Evolutionary conservation across 2,113 vertebrate species (phyloP), one percentile per base, ranked within the genome.

Genomic region (chimpanzee (Pan troglodytes)): DNA sequence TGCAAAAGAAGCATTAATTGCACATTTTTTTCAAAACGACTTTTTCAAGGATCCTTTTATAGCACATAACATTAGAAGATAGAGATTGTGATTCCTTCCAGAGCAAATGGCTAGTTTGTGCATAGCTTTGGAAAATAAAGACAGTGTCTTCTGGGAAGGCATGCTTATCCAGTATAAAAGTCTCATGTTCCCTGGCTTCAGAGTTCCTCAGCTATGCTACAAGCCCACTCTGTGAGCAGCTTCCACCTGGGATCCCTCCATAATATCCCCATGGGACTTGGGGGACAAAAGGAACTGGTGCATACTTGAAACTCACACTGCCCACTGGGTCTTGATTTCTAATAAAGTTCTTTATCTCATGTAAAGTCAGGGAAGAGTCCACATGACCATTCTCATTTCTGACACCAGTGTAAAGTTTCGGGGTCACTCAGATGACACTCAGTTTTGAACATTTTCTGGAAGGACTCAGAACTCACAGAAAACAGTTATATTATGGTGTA

Each of bases 221-320:
- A 57, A 67, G 8, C 4, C 1, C 6, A 55, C 17, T 88, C 12
- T 55, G 8, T 52, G 6, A 30, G 14, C 3, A 43, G 3, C 4
- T 67, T 61, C 27, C 35, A 22, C 22, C 25, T 8, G 55, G 8
- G 18, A 5, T 11, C 5, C 8, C 48, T 81, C 40, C 13, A 43
- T 1, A 23, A 17, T 40, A 9, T 12, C 3, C 16, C 3, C 5
- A 43, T 4, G 11, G 30, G 52, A 23, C 32, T 8, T 10, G 2
- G 10, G 2, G 48, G 1, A 7, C 14, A 45, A 57, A 17, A 9
- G 32, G 27, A 64, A 89, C 9, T 4, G n/a, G 30, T 1, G 2
- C n/a, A 55, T 14, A 55, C 10, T 64, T 80, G 13, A 73, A 73
- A 57, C 5, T 57, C 32, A 50, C 13, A 30, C 3, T 59, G 2